Conservation (phyloP, 2,797 vertebrate species). For the Chelonia mydas region DNA sequence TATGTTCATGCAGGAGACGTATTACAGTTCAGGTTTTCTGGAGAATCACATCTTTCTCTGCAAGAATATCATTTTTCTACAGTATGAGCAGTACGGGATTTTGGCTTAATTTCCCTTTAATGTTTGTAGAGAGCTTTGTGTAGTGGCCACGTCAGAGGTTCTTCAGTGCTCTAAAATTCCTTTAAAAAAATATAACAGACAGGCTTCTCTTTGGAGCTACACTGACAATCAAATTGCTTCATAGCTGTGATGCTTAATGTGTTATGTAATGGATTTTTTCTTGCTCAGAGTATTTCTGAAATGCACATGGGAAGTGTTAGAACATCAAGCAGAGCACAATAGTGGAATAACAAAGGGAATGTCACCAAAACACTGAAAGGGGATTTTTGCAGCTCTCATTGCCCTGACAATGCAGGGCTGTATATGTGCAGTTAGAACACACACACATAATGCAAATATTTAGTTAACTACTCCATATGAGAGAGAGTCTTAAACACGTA, state of each 20-base stretch:
- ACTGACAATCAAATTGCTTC: neutral
- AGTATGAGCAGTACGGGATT: neutral
- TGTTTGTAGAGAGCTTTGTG: neutral
- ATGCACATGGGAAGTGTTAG: constrained; percentile 2
- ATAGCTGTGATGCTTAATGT: constrained; percentile 4
- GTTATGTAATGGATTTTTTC: constrained; percentile 5
- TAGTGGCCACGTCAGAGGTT: neutral
- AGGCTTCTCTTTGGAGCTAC: neutral
- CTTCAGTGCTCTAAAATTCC: neutral
- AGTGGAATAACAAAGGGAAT: neutral
- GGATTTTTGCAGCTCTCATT: neutral
- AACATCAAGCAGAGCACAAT: neutral
- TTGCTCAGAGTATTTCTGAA: constrained; percentile 16
- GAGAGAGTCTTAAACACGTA: neutral
- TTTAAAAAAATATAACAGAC: neutral
- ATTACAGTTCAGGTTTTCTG: neutral
- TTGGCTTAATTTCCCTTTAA: constrained; percentile 12
- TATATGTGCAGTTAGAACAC: neutral
- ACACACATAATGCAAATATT: neutral
- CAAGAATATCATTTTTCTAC: neutral
- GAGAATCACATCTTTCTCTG: neutral
- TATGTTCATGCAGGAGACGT: neutral
- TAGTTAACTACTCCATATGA: neutral
- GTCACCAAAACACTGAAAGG: neutral
- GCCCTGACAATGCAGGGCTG: neutral